Evolutionary conservation across 2,113 vertebrate species (phyloP), one percentile per base, ranked within the genome.

Genomic region (Rhinogobius similis): DNA sequence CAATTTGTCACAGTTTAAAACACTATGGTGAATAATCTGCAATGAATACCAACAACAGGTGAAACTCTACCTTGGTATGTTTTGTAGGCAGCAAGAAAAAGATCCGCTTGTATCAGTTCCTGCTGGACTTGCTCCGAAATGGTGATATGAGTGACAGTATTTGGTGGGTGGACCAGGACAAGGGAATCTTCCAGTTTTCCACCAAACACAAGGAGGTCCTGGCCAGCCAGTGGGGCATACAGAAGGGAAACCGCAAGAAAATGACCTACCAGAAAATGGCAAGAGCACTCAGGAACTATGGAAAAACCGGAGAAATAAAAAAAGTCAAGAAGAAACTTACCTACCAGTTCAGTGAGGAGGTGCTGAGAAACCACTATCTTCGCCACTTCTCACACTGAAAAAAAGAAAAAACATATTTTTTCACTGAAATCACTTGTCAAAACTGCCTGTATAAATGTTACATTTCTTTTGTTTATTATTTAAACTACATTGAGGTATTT

Each of bases 191-290:
- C 92, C 97, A 99, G 91, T 99, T 99, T 92, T 99, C 98, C 55
- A 99, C 98, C 70, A 98, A 99, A 90, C 96, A 99, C 94, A 99
- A 99, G 92, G 98, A 99, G 81, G 94, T 89, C 10, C 63, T 99
- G 87, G 98, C 98, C 0, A 93, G 95, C 68, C 96, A 95, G 86
- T 99, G 98, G 98, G 98, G 98, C 43, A 79, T 95, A 79, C 96
- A 98, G 90, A 99, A 99, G 82, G 98, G 98, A 82, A 99, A 99
- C 81, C 96, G 98, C 84, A 99, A 99, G 90, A 98, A 96, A 90
- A 99, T 99, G 98, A 99, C 98, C 75, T 99, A 99, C 77, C 98
- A 99, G 92, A 99, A 99, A 92, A 99, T 99, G 98, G 98, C 98
- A 36, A 92, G 98, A 27, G 98, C 98, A 13, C 91, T 99, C 83